These are phyloP conservation scores for Myiopsitta monachus DNA, from an alignment of 2,113 vertebrate genomes.

Conservation along the genomic window DNA sequence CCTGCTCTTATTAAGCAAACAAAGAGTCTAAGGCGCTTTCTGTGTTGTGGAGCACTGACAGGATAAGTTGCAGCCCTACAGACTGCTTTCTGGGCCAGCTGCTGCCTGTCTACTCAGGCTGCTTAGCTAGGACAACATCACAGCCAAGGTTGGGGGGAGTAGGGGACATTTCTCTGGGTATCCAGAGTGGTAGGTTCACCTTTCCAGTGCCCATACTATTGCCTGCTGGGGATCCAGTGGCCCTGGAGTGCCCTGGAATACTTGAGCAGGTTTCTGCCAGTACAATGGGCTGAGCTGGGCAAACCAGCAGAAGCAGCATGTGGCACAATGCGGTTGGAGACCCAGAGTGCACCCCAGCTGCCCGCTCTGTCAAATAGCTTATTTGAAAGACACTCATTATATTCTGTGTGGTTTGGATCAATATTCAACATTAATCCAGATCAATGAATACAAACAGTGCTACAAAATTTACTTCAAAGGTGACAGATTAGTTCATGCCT, in stretches of 20 bases:
- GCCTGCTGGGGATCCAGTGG: fast-evolving
- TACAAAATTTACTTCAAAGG: not conserved
- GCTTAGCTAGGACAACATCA: not conserved
- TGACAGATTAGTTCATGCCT: not conserved
- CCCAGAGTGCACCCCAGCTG: not conserved
- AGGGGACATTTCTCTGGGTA: fast-evolving
- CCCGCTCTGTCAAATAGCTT: not conserved
- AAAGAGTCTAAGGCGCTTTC: not conserved
- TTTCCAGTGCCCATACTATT: fast-evolving
- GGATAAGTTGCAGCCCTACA: not conserved
- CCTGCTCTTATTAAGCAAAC: not conserved
- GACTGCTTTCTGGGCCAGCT: not conserved
- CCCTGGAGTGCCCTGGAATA: fast-evolving
- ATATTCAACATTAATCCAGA: fast-evolving
- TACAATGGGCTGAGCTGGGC: fast-evolving
- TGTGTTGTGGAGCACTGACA: fast-evolving
- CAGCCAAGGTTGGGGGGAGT: not conserved
- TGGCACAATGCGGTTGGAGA: fast-evolving
- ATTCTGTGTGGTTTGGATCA: fast-evolving
- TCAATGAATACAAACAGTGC: not conserved
- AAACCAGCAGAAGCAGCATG: fast-evolving
- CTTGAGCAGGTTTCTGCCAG: fast-evolving
- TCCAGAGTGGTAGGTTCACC: not conserved
- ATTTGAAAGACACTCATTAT: fast-evolving
- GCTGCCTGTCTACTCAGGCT: not conserved